Percentiles rank a stretch among this genome's conserved stretches.
Evolutionary conservation across 2,797 vertebrate species (phyloP).

Genomic region (Triplophysa bombifrons): DNA sequence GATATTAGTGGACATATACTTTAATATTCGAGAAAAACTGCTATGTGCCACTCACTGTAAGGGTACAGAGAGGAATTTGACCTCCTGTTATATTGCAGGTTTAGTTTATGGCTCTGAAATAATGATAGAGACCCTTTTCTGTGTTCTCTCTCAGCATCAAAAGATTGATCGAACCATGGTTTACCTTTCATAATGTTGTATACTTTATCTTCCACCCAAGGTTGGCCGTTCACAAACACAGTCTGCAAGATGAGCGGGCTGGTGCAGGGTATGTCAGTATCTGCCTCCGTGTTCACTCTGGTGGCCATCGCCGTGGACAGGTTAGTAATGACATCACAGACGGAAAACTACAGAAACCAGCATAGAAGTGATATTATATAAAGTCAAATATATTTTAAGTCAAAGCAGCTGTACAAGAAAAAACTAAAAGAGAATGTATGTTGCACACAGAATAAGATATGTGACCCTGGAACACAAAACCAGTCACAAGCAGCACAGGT

Average conservation of each 20-base stretch:
- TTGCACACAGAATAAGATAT: no score
- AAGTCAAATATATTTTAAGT: no score
- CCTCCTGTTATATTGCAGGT: background rate
- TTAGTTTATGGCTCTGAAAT: background rate
- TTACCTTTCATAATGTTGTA: slow-evolving; percentile 15
- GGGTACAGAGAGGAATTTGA: no score
- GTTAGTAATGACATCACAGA: slow-evolving; percentile 61
- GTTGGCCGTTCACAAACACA: slow-evolving; percentile 79
- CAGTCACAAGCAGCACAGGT: no score
- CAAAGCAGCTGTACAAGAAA: no score
- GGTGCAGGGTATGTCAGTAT: slow-evolving; percentile 80
- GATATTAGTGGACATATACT: background rate
- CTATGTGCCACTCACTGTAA: background rate
- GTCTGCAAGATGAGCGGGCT: slow-evolving; percentile 84
- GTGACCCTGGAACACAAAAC: no score
- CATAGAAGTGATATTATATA: background rate
- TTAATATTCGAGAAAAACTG: background rate
- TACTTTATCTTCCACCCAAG: slow-evolving; percentile 56
- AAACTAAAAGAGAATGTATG: no score
- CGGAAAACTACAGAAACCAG: background rate
- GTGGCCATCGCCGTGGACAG: slow-evolving; percentile 83
- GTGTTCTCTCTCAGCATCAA: background rate
- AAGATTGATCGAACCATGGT: background rate
- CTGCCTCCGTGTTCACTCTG: slow-evolving; percentile 81
- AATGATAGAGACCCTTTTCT: background rate